These are phyloP conservation scores for Porites rus DNA, from an alignment of 92 coral and sea anemone genomes.

Conservation along the genomic window DNA sequence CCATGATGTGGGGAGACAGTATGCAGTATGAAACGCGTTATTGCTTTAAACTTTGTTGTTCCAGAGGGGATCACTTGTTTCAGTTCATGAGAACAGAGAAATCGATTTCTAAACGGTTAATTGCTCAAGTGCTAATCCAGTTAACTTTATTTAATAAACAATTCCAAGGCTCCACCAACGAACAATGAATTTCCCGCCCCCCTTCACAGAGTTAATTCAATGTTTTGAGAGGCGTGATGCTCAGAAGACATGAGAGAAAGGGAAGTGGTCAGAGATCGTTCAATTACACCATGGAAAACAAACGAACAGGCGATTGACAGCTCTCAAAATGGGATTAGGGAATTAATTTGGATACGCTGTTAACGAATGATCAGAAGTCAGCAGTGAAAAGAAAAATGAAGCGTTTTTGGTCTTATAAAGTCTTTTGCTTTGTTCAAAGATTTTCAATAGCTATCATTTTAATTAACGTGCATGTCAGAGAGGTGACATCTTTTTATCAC, in stretches of 20 bases:
- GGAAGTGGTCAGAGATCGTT: constrained; percentile 81
- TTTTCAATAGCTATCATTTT: constrained; percentile 94
- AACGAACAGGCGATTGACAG: constrained; percentile 82
- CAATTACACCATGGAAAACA: constrained; percentile 81
- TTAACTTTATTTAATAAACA: constrained; percentile 62
- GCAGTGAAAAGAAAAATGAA: constrained; percentile 60
- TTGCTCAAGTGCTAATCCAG: constrained; percentile 66
- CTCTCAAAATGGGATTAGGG: constrained; percentile 85
- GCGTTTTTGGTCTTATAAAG: constrained; percentile 76
- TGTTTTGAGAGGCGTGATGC: constrained; percentile 93
- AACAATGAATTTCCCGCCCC: constrained; percentile 79
- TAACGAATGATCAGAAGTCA: constrained; percentile 89
- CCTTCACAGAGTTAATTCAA: constrained; percentile 67
- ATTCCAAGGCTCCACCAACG: constrained; percentile 44
- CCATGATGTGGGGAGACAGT: constrained; percentile 1
- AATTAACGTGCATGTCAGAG: constrained; percentile 93
- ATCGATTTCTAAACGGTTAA: constrained; percentile 48
- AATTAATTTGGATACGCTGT: constrained; percentile 88
- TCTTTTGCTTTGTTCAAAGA: constrained; percentile 90
- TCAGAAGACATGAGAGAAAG: constrained; percentile 73
- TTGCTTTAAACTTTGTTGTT: constrained; percentile 7
- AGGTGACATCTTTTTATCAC: constrained; percentile 97
- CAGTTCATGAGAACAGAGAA: constrained; percentile 11
- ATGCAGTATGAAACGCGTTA: not conserved
- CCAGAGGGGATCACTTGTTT: constrained; percentile 21